Base-by-base conservation (phyloP, 2,888 invertebrate genomes). In the Baccha elongata region DNA sequence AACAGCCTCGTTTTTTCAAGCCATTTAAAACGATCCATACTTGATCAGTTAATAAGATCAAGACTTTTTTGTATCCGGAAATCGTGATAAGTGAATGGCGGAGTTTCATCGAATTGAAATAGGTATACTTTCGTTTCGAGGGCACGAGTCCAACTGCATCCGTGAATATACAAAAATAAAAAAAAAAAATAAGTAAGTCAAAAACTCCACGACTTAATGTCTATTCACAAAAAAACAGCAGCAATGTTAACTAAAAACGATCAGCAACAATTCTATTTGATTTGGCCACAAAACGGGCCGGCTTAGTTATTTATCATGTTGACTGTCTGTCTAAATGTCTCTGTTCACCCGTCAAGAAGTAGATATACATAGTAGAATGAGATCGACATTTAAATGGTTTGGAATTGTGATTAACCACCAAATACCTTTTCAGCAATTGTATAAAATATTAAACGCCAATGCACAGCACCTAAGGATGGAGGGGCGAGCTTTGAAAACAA, bases 391-490 rank as follows among this genome's bases (percentile, higher is more conserved):
- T 67, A 65, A 42, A 52, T 62, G 29, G 21, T 21, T 15, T n/a
- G 48, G 46, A 37, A 32, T 44, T 48, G 64, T 69, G 55, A 64
- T 71, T 76, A 71, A 64, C 68, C 68, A 69, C 46, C 29, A 26
- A 60, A 29, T 58, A 21, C 8, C 13, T 10, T 29, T 29, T 15
- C 48, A 52, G 52, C 40, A 62, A 62, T n/a, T n/a, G n/a, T n/a
- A n/a, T 53, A 17, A 32, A 76, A 50, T 69, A 42, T 69, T 48
- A 32, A 64, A 55, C 17, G 15, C 10, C 46, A 52, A 52, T 23
- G 60, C 42, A 60, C 23, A 53, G 6, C 40, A 58, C 60, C 60
- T 60, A 44, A 23, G 26, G 42, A 44, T 44, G 40, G 42, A 10
- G 35, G n/a, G 37, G n/a, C n/a, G 26, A 29, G 0, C 17, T 15